phyloP scores from a whole-genome alignment of 2,797 vertebrate species.

The Knipowitschia caucasica region DNA sequence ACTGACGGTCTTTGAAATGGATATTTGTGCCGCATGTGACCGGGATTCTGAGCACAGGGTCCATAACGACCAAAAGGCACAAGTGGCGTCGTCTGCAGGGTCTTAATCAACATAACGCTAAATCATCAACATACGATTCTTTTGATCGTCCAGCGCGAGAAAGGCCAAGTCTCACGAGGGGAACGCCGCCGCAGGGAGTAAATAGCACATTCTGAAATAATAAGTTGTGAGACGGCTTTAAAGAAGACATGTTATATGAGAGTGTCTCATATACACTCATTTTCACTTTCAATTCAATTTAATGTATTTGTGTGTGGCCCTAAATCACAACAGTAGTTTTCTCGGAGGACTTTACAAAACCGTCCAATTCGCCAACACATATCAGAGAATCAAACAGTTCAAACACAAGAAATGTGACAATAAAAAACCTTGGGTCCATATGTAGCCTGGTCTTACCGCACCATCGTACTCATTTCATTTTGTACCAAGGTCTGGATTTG shows the following conservation, averaged over 20 bases:
- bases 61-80: constrained; percentile 2
- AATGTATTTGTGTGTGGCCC: too few relatives aligned
- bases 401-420: too few relatives aligned
- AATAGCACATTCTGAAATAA: neutral
- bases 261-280: too few relatives aligned
- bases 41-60: neutral
- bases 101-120: neutral
- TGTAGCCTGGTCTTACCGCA: too few relatives aligned
- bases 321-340: too few relatives aligned
- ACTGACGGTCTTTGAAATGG: constrained; percentile 11
- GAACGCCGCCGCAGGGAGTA: neutral
- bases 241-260: neutral
- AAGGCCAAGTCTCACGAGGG: neutral
- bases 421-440: too few relatives aligned
- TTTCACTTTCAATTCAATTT: too few relatives aligned
- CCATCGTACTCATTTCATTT: too few relatives aligned
- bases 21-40: constrained; percentile 3
- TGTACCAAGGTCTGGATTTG: too few relatives aligned
- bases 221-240: neutral
- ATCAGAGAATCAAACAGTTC: too few relatives aligned
- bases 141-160: neutral
- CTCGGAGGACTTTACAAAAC: too few relatives aligned
- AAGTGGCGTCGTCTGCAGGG: neutral
- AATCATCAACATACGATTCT: neutral
- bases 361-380: too few relatives aligned